Conservation (phyloP, 1,140 invertebrate species). For the Drosophila asahinai region DNA sequence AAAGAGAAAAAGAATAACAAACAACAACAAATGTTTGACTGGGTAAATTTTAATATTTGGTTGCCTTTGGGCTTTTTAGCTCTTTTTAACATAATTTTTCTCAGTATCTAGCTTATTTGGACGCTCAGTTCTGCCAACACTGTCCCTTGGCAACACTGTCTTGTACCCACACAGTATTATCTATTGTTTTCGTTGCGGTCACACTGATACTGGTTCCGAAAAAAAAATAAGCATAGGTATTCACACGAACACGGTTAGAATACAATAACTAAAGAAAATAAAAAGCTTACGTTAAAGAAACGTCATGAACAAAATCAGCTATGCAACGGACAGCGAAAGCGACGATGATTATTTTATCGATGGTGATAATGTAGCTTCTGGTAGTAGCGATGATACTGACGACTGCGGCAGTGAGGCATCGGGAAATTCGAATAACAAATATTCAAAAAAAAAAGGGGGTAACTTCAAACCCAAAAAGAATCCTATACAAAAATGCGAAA, state of each 20-base stretch:
- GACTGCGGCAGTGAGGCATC: conserved; percentile 58
- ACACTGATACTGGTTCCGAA: background rate
- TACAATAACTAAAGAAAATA: background rate
- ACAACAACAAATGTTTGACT: too few relatives aligned
- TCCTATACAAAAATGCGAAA: background rate
- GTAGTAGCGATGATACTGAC: conserved; percentile 64
- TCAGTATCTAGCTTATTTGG: too few relatives aligned
- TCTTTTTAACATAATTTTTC: too few relatives aligned
- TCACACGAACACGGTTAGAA: too few relatives aligned
- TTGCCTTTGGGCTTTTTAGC: too few relatives aligned
- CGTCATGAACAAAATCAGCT: conserved; percentile 61
- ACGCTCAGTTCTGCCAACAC: too few relatives aligned
- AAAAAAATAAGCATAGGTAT: too few relatives aligned
- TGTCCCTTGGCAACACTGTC: too few relatives aligned
- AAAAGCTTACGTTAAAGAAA: background rate
- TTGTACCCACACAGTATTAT: too few relatives aligned
- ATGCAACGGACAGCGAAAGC: conserved; percentile 77
- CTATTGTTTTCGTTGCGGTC: background rate
- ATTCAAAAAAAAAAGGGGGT: conserved; percentile 3
- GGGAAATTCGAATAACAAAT: conserved; percentile 34
- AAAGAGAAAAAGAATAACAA: too few relatives aligned
- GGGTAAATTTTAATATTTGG: too few relatives aligned
- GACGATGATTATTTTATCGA: conserved; percentile 86
- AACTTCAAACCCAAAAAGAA: conserved; percentile 20
- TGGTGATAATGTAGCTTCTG: conserved; percentile 78